Base-by-base conservation (phyloP, 1,140 invertebrate genomes). In the Uloborus diversus region DNA sequence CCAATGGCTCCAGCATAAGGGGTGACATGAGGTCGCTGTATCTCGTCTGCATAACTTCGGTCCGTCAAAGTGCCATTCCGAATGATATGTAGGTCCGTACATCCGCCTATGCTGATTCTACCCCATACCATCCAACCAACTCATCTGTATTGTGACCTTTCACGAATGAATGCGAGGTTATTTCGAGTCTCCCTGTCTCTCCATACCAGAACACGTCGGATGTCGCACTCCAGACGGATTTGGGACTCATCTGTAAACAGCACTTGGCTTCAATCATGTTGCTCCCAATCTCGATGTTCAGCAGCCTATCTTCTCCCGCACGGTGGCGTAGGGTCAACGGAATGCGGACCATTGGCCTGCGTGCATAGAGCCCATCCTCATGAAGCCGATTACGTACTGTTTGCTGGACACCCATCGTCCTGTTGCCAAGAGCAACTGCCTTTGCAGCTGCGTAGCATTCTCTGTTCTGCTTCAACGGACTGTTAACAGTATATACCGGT, bases 151-250 rank as follows among this genome's bases (percentile, higher is more conserved):
- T 32, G 25, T 61, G 30, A 27, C 9, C 57, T 61, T 61, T 61
- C 57, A 7, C n/a, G 57, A 27, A 61, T 61, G 57, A 61, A 61
- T 61, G 25, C 27, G n/a, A 27, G 57, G n/a, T 61, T 61, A 32
- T 61, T 61, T 61, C 13, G 27, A 61, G 14, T 61, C 5, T 5
- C 57, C 25, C 57, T 7, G 25, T 61, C 57, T 32, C 57, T 4
- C 57, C 57, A 61, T 27, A 61, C n/a, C n/a, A n/a, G n/a, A n/a
- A n/a, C n/a, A n/a, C 30, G 57, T 51, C 49, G 5, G 49, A n/a
- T 51, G 49, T 51, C 49, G 20, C n/a, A 51, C 49, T 51, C 7
- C 4, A 51, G n/a, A 51, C n/a, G 13, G 49, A 51, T n/a, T 51
- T 20, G 49, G 49, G 49, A 51, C 49, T 51, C 49, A 20, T 51